phyloP scores from a whole-genome alignment of 1,140 invertebrate genomes.

The Lepidurus packardi region DNA sequence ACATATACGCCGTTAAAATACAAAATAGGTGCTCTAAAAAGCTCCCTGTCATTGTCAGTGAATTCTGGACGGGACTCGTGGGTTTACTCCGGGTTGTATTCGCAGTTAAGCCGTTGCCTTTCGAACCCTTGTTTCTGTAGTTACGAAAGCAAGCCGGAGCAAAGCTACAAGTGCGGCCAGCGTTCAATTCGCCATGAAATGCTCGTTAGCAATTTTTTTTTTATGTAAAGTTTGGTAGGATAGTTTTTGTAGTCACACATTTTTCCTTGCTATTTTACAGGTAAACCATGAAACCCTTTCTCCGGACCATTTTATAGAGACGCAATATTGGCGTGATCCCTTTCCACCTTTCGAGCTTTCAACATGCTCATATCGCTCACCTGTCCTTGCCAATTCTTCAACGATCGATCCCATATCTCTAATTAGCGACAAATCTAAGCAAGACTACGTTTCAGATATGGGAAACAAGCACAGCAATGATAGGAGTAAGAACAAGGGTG shows the following conservation, averaged over 20 bases:
- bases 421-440: not conserved
- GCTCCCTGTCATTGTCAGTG: no score
- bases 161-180: no score
- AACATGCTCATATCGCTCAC: not conserved
- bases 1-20: no score
- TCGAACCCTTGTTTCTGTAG: no score
- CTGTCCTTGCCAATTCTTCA: not conserved
- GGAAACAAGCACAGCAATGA: slow-evolving; percentile 12
- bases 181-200: not conserved
- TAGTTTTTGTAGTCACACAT: not conserved
- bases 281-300: not conserved
- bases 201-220: not conserved
- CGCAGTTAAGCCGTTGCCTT: no score
- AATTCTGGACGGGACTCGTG: no score
- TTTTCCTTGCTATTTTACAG: not conserved
- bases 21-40: no score
- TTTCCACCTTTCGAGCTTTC: not conserved
- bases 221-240: not conserved
- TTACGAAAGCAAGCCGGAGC: no score
- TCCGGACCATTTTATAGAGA: not conserved
- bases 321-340: slow-evolving; percentile 9
- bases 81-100: no score
- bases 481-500: not conserved
- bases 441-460: not conserved
- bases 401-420: not conserved